Evolutionary conservation across 2,797 vertebrate species (phyloP).

Genomic region (Phoebastria nigripes): DNA sequence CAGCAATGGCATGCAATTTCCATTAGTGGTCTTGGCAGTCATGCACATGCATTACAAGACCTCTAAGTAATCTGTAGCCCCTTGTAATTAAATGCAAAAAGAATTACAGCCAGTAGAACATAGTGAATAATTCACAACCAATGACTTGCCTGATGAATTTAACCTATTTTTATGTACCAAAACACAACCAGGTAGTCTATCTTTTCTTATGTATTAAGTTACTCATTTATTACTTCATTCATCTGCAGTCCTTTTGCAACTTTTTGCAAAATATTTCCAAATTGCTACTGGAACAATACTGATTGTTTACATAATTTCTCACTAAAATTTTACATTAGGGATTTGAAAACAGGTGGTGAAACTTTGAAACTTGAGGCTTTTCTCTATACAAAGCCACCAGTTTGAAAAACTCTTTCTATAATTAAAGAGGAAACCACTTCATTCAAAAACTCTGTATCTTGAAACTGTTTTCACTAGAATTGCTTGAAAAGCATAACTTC

Average conservation of each 20-base stretch:
- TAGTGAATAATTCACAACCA: conserved; percentile 43
- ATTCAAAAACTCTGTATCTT: not conserved
- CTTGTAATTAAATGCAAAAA: conserved; percentile 52
- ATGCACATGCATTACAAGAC: conserved; percentile 51
- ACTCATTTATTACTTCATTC: not conserved
- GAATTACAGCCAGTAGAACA: conserved; percentile 19
- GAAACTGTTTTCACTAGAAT: not conserved
- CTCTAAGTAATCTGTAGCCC: conserved; percentile 44
- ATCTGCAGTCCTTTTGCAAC: not conserved
- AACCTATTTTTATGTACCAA: not conserved
- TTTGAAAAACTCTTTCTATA: not conserved
- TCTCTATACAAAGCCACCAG: not conserved
- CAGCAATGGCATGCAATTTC: conserved; percentile 49
- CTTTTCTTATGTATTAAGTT: not conserved
- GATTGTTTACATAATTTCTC: not conserved
- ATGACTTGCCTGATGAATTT: conserved; percentile 13
- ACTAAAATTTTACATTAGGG: not conserved
- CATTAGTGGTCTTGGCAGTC: conserved; percentile 58
- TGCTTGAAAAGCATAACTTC: not conserved
- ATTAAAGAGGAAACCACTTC: not conserved
- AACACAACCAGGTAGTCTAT: not conserved
- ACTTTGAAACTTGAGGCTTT: not conserved
- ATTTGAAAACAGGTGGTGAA: not conserved
- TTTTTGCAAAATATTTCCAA: not conserved
- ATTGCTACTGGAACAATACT: not conserved